Conservation (phyloP, 2,888 invertebrate species). For the Ophion ventricosus region DNA sequence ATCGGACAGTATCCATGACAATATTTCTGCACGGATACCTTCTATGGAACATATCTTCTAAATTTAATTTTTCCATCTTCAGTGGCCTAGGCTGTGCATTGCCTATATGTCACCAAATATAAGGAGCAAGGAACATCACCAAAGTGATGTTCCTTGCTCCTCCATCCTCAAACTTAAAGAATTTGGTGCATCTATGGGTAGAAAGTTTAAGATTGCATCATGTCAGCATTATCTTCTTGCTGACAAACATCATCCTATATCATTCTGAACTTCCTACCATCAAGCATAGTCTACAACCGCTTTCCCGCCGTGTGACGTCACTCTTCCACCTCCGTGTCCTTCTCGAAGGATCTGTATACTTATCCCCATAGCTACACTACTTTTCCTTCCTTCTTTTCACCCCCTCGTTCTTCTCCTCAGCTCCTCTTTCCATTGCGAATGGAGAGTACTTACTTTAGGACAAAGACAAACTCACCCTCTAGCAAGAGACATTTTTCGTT, state of each 20-base stretch:
- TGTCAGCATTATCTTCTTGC: not conserved
- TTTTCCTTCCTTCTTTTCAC: not conserved
- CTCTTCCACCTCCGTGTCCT: not conserved
- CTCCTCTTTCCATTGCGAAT: not conserved
- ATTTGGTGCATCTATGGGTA: too few species aligned
- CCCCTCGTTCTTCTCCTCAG: not conserved
- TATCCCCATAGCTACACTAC: too few species aligned
- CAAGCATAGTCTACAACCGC: not conserved
- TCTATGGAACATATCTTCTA: too few species aligned
- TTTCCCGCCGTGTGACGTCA: not conserved
- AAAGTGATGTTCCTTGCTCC: too few species aligned
- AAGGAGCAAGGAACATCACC: too few species aligned
- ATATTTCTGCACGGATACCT: too few species aligned
- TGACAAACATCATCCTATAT: not conserved
- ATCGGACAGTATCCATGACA: too few species aligned
- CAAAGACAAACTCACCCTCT: constrained; percentile 8
- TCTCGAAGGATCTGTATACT: not conserved
- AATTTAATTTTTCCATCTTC: too few species aligned
- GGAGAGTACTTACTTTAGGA: constrained; percentile 15
- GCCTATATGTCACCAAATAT: too few species aligned
- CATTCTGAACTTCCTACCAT: not conserved
- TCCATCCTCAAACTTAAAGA: too few species aligned
- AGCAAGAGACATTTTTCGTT: constrained; percentile 2
- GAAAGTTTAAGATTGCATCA: too few species aligned
- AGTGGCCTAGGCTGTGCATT: too few species aligned